Conservation (phyloP, 2,888 invertebrate species). For the Hypercompe scribonia region DNA sequence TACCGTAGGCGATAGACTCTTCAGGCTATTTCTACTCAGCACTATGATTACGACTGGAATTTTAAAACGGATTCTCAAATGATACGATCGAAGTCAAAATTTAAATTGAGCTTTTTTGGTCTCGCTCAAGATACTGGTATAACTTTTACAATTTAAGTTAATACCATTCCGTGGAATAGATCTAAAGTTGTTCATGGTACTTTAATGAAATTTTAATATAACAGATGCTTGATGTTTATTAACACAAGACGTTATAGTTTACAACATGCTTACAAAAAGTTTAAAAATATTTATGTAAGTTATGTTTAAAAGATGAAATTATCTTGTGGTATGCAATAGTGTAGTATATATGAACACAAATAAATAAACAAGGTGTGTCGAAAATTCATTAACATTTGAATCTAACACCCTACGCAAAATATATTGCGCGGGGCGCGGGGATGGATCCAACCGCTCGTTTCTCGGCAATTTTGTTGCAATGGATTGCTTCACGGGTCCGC, state of each 20-base stretch:
- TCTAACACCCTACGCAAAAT: no score
- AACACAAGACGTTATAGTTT: not conserved
- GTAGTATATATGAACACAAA: no score
- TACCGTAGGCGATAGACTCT: conserved; percentile 19
- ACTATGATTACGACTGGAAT: conserved; percentile 7
- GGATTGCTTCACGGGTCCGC: no score
- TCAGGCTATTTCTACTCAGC: conserved; percentile 11
- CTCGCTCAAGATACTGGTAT: not conserved
- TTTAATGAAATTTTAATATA: not conserved
- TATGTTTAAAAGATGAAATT: not conserved
- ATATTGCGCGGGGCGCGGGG: no score
- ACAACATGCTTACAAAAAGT: not conserved
- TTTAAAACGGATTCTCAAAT: not conserved
- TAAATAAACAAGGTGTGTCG: no score
- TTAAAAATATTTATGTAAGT: not conserved
- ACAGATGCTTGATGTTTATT: not conserved
- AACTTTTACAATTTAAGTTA: not conserved
- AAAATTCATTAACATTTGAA: no score
- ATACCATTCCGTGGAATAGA: not conserved
- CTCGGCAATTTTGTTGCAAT: no score
- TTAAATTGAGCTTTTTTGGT: not conserved
- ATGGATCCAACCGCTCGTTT: no score
- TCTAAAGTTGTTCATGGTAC: not conserved
- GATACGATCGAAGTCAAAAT: not conserved
- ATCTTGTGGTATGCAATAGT: not conserved